These are phyloP conservation scores for Tympanuchus pallidicinctus DNA, from an alignment of 2,113 vertebrate genomes.

Conservation along the genomic window DNA sequence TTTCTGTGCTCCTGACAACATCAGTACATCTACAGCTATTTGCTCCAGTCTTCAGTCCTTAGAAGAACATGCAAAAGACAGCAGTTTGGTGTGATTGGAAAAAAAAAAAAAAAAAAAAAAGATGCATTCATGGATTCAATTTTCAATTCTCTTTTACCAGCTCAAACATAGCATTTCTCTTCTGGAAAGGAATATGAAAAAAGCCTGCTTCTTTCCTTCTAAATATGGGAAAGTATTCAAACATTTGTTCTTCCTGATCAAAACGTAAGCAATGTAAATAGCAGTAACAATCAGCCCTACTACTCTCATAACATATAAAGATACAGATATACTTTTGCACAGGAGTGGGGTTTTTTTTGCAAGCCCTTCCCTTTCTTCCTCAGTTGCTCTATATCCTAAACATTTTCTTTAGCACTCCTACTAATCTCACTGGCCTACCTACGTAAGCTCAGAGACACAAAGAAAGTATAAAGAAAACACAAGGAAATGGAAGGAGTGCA, in stretches of 20 bases:
- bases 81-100: neutral
- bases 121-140: neutral
- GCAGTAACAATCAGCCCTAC: neutral
- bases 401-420: neutral
- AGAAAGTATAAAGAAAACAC: neutral
- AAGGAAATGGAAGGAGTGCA: neutral
- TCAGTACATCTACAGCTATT: neutral
- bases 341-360: neutral
- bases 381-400: neutral
- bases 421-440: neutral
- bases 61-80: neutral
- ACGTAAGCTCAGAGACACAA: neutral
- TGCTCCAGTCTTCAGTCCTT: neutral
- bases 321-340: neutral
- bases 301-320: neutral
- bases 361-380: neutral
- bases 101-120: neutral
- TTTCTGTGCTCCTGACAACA: neutral
- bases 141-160: neutral
- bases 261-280: neutral
- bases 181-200: neutral
- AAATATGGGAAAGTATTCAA: neutral
- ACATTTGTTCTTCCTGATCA: neutral
- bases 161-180: neutral
- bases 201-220: neutral